A percentile compares a stretch with the other conserved stretches of the same genome.
Evolutionary conservation across 2,113 vertebrate species (phyloP).

Genomic region (Daboia siamensis): DNA sequence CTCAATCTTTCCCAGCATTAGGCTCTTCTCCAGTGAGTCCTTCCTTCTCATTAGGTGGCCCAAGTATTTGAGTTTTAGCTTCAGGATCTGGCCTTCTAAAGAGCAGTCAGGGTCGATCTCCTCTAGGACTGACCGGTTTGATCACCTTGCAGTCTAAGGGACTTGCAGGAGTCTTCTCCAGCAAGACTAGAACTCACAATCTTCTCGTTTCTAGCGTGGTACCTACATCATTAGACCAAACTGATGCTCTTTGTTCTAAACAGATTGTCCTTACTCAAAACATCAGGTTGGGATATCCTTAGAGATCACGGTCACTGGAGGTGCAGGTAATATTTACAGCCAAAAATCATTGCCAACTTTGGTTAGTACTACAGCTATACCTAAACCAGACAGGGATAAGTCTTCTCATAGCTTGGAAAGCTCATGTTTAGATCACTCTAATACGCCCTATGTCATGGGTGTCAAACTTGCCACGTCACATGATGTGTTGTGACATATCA

Average conservation of each 20-base stretch:
- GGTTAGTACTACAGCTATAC: background rate
- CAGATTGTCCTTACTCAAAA: background rate
- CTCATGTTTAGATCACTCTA: background rate
- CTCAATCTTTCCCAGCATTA: too few species aligned
- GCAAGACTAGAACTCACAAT: background rate
- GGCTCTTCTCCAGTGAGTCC: too few species aligned
- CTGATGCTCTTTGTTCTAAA: background rate
- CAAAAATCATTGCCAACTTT: background rate
- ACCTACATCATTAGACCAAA: background rate
- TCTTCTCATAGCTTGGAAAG: background rate
- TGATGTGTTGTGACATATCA: too few species aligned
- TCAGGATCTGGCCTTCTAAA: too few species aligned
- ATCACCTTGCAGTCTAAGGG: too few species aligned
- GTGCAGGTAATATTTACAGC: background rate
- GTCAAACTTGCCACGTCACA: too few species aligned
- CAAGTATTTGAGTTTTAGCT: too few species aligned
- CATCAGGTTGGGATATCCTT: background rate
- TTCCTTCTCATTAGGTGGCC: too few species aligned
- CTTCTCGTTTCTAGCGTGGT: background rate
- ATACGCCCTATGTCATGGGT: background rate
- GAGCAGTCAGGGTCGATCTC: too few species aligned
- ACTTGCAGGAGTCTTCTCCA: too few species aligned
- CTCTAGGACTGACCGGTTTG: too few species aligned
- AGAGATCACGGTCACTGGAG: background rate
- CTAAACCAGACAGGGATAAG: background rate